phyloP scores from a whole-genome alignment of 2,888 invertebrate genomes.

The Nephrotoma appendiculata region DNA sequence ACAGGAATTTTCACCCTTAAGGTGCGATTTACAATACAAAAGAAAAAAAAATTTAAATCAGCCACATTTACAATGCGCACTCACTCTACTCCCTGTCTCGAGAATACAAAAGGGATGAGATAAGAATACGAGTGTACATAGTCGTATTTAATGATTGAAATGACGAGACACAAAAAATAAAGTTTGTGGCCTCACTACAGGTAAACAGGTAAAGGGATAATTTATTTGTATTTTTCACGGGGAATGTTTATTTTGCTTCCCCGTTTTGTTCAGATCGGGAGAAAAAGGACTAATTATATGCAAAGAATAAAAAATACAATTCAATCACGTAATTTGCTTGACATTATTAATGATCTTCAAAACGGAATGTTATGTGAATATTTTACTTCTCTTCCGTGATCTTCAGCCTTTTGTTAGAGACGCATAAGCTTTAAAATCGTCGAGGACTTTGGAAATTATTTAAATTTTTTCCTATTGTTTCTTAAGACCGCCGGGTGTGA shows the following conservation, averaged over 20 bases:
- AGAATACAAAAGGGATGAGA: neutral
- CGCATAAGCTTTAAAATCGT: neutral
- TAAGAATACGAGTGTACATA: neutral
- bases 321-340: neutral
- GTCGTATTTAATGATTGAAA: neutral
- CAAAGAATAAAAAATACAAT: neutral
- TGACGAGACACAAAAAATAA: neutral
- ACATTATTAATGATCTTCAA: neutral
- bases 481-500: neutral
- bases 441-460: neutral
- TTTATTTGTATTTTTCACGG: neutral
- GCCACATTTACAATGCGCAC: neutral
- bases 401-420: neutral
- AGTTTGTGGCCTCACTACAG: neutral
- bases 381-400: neutral
- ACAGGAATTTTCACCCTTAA: neutral
- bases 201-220: neutral
- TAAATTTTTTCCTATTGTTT: neutral
- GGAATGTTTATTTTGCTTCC: neutral
- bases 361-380: neutral
- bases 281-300: neutral
- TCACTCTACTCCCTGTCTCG: neutral
- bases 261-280: neutral
- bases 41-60: neutral
- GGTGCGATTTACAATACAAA: neutral